Conservation (phyloP, 2,888 invertebrate species). For the Hirudinaria manillensis region DNA sequence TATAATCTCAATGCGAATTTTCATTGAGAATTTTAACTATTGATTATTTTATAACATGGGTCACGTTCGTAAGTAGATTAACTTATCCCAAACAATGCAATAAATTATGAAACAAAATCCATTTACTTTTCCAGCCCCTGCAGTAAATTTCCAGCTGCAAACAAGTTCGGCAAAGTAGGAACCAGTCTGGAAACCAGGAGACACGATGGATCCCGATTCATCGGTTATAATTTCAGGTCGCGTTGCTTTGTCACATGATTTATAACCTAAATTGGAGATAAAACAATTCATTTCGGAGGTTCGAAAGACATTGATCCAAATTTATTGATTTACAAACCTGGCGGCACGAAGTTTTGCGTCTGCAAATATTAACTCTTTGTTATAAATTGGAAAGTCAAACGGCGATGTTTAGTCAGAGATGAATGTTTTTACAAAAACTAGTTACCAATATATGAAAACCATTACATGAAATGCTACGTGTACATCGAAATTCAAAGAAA, state of each 20-base stretch:
- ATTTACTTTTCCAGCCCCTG: constrained; percentile 13
- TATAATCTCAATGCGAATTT: background rate
- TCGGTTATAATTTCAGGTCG: constrained; percentile 14
- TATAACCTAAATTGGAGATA: too few relatives aligned
- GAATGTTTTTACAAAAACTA: too few relatives aligned
- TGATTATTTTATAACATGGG: background rate
- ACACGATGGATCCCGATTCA: constrained; percentile 10
- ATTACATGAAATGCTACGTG: too few relatives aligned
- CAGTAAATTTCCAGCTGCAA: constrained; percentile 25
- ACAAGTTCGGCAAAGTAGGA: background rate
- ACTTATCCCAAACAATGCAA: background rate
- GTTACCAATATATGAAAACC: too few relatives aligned
- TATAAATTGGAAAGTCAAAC: too few relatives aligned
- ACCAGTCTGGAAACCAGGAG: constrained; percentile 3
- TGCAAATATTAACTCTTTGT: too few relatives aligned
- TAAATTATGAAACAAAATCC: background rate
- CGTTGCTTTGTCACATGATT: background rate
- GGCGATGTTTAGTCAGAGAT: too few relatives aligned
- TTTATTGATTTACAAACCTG: too few relatives aligned
- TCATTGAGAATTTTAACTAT: background rate
- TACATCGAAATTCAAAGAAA: too few relatives aligned
- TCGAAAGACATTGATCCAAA: too few relatives aligned
- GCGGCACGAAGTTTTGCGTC: too few relatives aligned
- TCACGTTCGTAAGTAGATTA: background rate
- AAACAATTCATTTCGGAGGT: too few relatives aligned